Evolutionary conservation across 2,888 invertebrate species (phyloP), one percentile per base, ranked within the genome.

Genomic region (Thereva nobilitata): DNA sequence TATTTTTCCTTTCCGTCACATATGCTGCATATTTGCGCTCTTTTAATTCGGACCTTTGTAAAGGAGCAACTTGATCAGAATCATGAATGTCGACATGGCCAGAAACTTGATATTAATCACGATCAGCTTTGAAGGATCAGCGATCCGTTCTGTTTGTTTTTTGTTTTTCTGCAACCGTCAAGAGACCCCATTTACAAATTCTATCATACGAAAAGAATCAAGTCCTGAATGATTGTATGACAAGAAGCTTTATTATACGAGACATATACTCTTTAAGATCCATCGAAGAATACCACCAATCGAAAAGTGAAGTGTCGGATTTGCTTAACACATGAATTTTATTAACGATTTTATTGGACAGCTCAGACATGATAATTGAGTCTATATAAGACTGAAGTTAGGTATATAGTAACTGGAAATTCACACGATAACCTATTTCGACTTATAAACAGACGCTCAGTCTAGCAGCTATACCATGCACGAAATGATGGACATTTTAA

Each of bases 21-120:
- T 9, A 7, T 5, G 10, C 37, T 23, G 37, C 63, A 63, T 63
- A 63, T 50, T 50, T 63, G 41, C 50, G 23, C 23, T 23, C 23
- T 23, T 50, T 63, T 63, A 50, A 63, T 63, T 63, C 50, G 52
- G 23, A 50, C 40, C 40, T 49, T 49, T 41, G 50, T 50, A 63
- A 49, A 41, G 50, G 63, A 40, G 34, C 50, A 38, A 8, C 40
- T 35, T 37, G 38, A 23, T 45, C 23, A 10, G 38, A 12, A 34
- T n/a, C 41, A 40, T 23, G 41, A 34, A 50, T 40, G 47, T 34
- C 12, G 50, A 23, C 49, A 41, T 34, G 7, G n/a, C 42, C 40
- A 41, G 50, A 50, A 63, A 63, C 23, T 40, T 40, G 63, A 63
- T 63, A 50, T 63, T 49, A 50, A 63, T 63, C 63, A 50, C 34